Conservation (phyloP, 2,888 invertebrate genomes). For the Polydrusus tereticollis region DNA sequence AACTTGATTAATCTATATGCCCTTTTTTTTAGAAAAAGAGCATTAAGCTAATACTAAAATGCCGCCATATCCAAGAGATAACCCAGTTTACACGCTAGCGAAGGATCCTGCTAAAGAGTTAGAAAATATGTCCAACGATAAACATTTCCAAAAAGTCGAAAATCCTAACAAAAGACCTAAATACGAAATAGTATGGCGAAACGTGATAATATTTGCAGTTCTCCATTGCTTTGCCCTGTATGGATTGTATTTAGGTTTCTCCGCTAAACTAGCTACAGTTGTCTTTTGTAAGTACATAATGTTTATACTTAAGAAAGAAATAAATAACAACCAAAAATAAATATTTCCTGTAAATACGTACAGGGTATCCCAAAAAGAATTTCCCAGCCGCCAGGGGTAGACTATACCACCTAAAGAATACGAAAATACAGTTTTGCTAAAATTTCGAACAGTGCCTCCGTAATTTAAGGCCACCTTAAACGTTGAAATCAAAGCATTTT, state of each 20-base stretch:
- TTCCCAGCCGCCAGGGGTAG: too few species aligned
- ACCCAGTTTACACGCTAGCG: not conserved
- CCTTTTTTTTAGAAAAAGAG: not conserved
- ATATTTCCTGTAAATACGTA: too few species aligned
- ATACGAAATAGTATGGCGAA: conserved; percentile 86
- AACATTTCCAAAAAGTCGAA: not conserved
- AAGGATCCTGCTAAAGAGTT: not conserved
- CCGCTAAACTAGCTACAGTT: conserved; percentile 80
- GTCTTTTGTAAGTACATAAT: conserved; percentile 81
- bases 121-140: not conserved
- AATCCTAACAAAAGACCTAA: not conserved
- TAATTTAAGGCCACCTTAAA: too few species aligned
- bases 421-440: too few species aligned
- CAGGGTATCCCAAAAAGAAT: too few species aligned
- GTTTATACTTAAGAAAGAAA: too few species aligned
- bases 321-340: too few species aligned
- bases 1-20: too few species aligned
- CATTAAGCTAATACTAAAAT: not conserved
- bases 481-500: too few species aligned
- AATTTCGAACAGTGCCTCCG: too few species aligned
- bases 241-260: conserved; percentile 79
- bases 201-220: conserved; percentile 81
- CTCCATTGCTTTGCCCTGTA: conserved; percentile 83
- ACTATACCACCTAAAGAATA: too few species aligned
- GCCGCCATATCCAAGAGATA: too few species aligned